Evolutionary conservation across 2,888 invertebrate genomes (phyloP), one percentile per base, ranked within the genome.

Genomic region (Agelastica alni): DNA sequence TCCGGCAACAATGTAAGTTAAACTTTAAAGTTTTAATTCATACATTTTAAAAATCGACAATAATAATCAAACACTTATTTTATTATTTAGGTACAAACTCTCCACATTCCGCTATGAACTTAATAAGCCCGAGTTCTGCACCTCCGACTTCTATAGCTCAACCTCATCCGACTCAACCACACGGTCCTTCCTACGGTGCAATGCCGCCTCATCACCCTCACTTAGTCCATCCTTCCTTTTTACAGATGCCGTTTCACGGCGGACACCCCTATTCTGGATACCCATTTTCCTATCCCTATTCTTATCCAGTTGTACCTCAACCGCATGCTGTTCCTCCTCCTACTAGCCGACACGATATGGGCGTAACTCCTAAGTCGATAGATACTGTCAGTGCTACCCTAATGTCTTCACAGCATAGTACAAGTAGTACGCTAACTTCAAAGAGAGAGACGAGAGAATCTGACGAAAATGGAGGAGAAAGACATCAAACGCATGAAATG

Each of bases 291-390:
- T 85, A 84, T 68, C 85, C 86, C 1, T 88, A 89, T 79, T 82
- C 89, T 46, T 85, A 91, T 65, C 85, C 87, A 1, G 81, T 88
- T 56, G 87, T 88, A 3, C 86, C 88, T 6, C 88, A 87, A 67
- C 88, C 89, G 1, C 88, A 87, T 65, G 85, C 88, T 4, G 85
- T 87, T 70, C 87, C 87, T 10, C 88, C 87, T 2, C 85, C 86
- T 68, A 53, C 63, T 4, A 66, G 67, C 9, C 63, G 69, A 14
- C 62, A 63, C 12, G 68, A 67, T 32, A 62, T 71, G 34, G 61
- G 56, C 6, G 56, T 58, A 1, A 59, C 67, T 3, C 64, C 70
- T 12, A 73, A 73, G 56, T 65, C 67, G 2, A 70, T 72, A 3
- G 72, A 72, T 47, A 82, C 84, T 36, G 86, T 87, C 64, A 85